Conservation (phyloP, 2,113 vertebrate genomes). For the Esox niger region DNA sequence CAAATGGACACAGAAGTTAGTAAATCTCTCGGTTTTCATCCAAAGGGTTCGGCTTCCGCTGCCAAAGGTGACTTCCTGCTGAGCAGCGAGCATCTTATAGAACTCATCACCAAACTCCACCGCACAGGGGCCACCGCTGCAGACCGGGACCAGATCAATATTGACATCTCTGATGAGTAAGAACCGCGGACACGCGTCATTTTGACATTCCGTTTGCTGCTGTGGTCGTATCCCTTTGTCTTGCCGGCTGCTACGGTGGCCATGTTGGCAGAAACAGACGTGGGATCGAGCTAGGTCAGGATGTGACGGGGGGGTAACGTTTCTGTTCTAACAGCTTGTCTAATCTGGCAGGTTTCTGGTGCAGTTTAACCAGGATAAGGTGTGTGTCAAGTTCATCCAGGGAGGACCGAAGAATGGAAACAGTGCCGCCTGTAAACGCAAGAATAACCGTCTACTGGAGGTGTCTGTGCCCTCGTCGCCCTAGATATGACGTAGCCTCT, state of each 20-base stretch:
- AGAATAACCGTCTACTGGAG: slow-evolving; percentile 96
- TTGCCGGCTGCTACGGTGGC: not conserved
- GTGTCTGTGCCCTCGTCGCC: slow-evolving; percentile 83
- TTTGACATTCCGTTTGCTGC: slow-evolving; percentile 1
- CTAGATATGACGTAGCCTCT: slow-evolving; percentile 26
- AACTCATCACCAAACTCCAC: slow-evolving; percentile 96
- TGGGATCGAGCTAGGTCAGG: not conserved
- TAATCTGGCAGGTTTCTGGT: slow-evolving; percentile 87
- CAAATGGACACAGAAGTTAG: not conserved
- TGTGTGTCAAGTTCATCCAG: slow-evolving; percentile 95
- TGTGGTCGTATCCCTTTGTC: not conserved
- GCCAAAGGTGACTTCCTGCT: slow-evolving; percentile 96
- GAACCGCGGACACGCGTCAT: slow-evolving; percentile 35
- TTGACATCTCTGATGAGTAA: slow-evolving; percentile 97
- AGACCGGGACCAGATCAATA: slow-evolving; percentile 80
- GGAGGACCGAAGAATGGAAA: slow-evolving; percentile 87
- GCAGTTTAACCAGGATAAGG: slow-evolving; percentile 97
- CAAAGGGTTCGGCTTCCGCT: slow-evolving; percentile 87
- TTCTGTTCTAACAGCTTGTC: slow-evolving; percentile 6
- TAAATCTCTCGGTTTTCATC: not conserved
- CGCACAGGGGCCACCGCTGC: slow-evolving; percentile 80
- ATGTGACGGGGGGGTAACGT: not conserved
- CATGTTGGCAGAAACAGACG: too few relatives aligned
- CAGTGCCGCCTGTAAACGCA: slow-evolving; percentile 89
- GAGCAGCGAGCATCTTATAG: slow-evolving; percentile 93